These are phyloP conservation scores for Papilio xuthus DNA, from an alignment of 1,140 invertebrate genomes.

Conservation along the genomic window DNA sequence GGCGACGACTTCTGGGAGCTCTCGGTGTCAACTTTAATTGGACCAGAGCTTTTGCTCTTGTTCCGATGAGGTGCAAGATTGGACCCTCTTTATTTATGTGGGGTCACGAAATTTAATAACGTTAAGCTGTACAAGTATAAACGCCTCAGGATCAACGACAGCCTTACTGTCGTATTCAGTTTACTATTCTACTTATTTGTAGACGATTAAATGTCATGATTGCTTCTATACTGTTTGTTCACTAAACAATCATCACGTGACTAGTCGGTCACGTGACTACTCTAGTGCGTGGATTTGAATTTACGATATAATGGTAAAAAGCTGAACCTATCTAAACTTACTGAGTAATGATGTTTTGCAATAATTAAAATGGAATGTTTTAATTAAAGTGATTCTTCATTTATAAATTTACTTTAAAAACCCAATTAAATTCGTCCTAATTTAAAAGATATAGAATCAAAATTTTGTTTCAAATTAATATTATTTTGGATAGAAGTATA, in stretches of 20 bases:
- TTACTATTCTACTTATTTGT: constrained; percentile 12
- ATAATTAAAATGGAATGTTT: too few relatives aligned
- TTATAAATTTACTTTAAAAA: too few relatives aligned
- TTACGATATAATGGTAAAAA: not conserved
- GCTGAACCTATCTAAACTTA: too few relatives aligned
- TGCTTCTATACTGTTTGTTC: not conserved
- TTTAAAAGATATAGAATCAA: too few relatives aligned
- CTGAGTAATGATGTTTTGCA: too few relatives aligned
- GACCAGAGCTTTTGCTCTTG: constrained; percentile 66
- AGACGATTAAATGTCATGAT: not conserved
- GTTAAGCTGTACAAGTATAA: constrained; percentile 32
- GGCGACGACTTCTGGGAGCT: constrained; percentile 62
- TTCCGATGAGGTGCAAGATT: constrained; percentile 63
- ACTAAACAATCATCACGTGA: not conserved
- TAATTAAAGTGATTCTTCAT: too few relatives aligned
- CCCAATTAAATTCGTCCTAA: too few relatives aligned
- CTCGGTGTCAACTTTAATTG: constrained; percentile 74
- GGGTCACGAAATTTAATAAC: constrained; percentile 55
- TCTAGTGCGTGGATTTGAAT: not conserved
- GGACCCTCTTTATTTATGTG: constrained; percentile 63
- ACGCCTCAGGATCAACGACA: constrained; percentile 5
- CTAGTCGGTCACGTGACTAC: not conserved
- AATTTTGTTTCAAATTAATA: too few relatives aligned
- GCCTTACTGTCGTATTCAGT: not conserved
- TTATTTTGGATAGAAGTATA: too few relatives aligned